phyloP scores from a whole-genome alignment of 2,797 vertebrate genomes.

The Notamacropus eugenii region DNA sequence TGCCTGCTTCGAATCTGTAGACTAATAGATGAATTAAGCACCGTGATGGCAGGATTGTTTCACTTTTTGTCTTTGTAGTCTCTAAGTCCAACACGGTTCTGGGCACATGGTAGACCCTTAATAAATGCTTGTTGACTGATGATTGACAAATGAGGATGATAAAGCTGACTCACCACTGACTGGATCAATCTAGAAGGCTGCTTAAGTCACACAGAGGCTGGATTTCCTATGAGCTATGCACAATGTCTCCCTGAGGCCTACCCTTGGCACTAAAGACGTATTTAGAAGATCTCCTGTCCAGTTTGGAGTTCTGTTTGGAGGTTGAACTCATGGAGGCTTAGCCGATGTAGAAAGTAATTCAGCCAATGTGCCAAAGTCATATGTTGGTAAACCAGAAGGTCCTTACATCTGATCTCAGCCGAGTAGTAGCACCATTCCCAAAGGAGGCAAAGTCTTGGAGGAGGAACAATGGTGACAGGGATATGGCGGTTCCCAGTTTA shows the following conservation, averaged over 20 bases:
- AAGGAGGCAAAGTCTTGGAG: background rate
- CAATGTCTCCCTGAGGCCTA: background rate
- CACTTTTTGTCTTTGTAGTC: background rate
- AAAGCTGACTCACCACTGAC: background rate
- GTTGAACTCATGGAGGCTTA: background rate
- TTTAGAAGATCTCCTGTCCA: background rate
- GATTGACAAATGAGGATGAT: background rate
- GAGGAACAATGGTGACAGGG: background rate
- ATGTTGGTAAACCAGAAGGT: background rate
- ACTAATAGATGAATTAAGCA: background rate
- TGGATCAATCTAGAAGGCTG: background rate
- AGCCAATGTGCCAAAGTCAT: background rate
- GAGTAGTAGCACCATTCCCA: background rate
- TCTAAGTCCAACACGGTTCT: background rate
- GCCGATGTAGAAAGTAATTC: background rate
- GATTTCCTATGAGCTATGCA: background rate
- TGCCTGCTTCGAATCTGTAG: background rate
- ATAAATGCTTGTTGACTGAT: slow-evolving; percentile 40
- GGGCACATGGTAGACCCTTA: background rate
- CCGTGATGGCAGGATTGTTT: background rate
- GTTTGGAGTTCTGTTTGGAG: background rate
- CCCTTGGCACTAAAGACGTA: background rate
- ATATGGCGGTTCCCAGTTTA: background rate
- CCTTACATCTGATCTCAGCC: background rate
- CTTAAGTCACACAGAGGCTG: background rate